Conservation (phyloP, 2,888 invertebrate genomes). For the Epirrhoe alternata region DNA sequence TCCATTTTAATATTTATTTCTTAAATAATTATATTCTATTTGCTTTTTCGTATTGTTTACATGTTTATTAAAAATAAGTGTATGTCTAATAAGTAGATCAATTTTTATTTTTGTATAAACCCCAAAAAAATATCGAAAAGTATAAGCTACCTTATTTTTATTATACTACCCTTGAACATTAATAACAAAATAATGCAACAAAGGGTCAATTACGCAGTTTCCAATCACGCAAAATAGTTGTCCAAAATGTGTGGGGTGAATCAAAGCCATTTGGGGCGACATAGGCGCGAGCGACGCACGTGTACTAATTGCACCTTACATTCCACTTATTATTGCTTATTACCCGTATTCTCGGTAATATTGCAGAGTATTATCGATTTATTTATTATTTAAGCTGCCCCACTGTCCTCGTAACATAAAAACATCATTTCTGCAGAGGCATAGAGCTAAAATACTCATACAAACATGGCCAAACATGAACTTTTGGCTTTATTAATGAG, state of each 20-base stretch:
- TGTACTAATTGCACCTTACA: conserved; percentile 50
- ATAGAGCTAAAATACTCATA: too few relatives aligned
- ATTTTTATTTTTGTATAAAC: too few relatives aligned
- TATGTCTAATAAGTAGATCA: too few relatives aligned
- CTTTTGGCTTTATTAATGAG: background rate
- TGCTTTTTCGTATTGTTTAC: too few relatives aligned
- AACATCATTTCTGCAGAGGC: too few relatives aligned
- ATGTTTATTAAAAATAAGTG: too few relatives aligned
- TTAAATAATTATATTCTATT: too few relatives aligned
- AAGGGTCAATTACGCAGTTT: conserved; percentile 42
- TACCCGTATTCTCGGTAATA: background rate
- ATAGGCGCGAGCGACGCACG: conserved; percentile 36
- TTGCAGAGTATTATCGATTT: background rate
- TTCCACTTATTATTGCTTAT: conserved; percentile 56
- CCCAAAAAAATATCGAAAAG: background rate
- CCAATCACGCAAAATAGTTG: conserved; percentile 52
- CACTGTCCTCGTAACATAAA: too few relatives aligned
- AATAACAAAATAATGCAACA: conserved; percentile 40
- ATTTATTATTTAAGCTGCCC: background rate
- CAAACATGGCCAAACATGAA: background rate
- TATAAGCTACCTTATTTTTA: background rate
- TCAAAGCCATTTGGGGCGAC: conserved; percentile 52
- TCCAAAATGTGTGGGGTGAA: conserved; percentile 55
- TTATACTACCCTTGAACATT: conserved; percentile 26
- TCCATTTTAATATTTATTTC: too few relatives aligned